Evolutionary conservation across 2,888 invertebrate genomes (phyloP).

Genomic region (Stenichneumon culpator): DNA sequence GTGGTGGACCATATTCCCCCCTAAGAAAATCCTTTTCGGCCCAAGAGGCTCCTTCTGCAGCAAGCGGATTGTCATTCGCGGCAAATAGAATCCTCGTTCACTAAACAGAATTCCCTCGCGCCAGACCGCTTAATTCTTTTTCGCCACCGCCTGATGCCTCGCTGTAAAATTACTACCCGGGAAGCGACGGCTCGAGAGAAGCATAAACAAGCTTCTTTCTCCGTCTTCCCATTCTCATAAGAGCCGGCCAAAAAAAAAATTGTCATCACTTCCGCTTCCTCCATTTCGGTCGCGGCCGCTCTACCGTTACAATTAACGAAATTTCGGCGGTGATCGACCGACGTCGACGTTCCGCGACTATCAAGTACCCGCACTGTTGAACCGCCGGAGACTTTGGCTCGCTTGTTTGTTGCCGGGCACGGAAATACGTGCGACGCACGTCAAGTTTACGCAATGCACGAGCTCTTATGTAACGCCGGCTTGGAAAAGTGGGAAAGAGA

Average conservation of each 20-base stretch:
- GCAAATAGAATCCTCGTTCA: no score
- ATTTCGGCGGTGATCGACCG: constrained; percentile 43
- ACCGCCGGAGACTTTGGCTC: constrained; percentile 4
- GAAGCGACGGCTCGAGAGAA: no score
- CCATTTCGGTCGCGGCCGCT: not conserved
- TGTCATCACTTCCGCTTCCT: not conserved
- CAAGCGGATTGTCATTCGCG: no score
- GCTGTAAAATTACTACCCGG: no score
- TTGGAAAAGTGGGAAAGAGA: constrained; percentile 34
- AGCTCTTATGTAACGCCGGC: constrained; percentile 77
- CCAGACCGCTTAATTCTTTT: no score
- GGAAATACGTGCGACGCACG: constrained; percentile 76
- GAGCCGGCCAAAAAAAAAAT: not conserved
- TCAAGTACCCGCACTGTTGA: not conserved
- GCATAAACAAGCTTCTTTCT: no score
- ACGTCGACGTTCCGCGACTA: not conserved
- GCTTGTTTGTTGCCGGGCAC: constrained; percentile 77
- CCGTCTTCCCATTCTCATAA: no score
- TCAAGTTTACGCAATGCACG: constrained; percentile 81
- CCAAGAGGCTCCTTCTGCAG: no score
- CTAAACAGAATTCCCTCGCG: no score
- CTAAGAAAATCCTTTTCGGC: no score
- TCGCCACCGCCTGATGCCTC: no score
- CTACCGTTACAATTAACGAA: constrained; percentile 7
- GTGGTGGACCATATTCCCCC: no score